Conservation (phyloP, 2,797 vertebrate species). For the Morus bassanus region DNA sequence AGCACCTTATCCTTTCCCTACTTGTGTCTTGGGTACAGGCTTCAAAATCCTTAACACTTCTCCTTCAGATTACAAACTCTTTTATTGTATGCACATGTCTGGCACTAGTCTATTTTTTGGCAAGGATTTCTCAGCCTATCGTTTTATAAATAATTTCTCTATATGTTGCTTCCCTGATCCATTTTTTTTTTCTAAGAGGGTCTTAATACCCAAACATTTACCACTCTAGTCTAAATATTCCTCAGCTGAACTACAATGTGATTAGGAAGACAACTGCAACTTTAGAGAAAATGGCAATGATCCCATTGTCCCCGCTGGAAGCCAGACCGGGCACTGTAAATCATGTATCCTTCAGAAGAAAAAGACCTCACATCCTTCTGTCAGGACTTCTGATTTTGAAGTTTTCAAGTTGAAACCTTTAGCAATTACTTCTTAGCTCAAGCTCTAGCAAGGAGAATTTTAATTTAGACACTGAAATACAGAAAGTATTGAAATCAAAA, state of each 20-base stretch:
- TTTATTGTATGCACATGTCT: background rate
- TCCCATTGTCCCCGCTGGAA: background rate
- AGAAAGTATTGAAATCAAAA: background rate
- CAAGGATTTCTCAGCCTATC: background rate
- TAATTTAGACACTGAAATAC: background rate
- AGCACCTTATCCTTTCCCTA: background rate
- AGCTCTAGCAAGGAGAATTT: background rate
- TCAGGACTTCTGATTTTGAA: background rate
- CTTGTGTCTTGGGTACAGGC: background rate
- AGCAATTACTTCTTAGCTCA: background rate
- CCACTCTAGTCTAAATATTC: conserved; percentile 40
- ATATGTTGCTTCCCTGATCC: background rate
- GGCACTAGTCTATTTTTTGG: background rate
- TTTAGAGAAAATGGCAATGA: background rate
- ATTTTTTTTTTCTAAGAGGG: background rate
- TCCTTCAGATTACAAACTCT: background rate
- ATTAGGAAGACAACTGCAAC: background rate
- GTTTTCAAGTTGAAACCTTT: background rate
- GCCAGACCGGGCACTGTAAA: background rate
- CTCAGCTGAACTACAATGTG: background rate
- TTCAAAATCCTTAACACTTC: background rate
- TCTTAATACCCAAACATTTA: conserved; percentile 42
- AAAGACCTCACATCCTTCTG: background rate
- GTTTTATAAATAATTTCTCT: conserved; percentile 14
- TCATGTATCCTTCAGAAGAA: background rate